Evolutionary conservation across 2,113 vertebrate genomes (phyloP), one percentile per base, ranked within the genome.

Genomic region (Sphaerodactylus townsendi): DNA sequence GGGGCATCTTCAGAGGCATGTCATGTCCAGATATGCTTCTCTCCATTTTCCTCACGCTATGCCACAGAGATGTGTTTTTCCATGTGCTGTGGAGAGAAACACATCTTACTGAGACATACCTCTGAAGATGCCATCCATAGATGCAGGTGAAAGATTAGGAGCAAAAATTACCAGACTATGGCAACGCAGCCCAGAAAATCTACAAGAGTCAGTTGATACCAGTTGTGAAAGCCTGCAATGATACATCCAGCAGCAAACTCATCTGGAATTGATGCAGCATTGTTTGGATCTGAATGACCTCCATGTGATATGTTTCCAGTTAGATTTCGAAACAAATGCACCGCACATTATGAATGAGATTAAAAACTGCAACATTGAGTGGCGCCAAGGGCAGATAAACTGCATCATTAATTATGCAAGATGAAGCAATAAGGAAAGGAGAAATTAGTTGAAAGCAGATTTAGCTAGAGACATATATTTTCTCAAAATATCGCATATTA

Each of bases 221-320:
- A n/a, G n/a, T n/a, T n/a, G n/a, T n/a, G n/a, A n/a, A n/a, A n/a
- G n/a, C n/a, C n/a, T n/a, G n/a, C n/a, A n/a, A n/a, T n/a, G n/a
- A n/a, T 88, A 79, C 84, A 81, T 65, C 17, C 28, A 85, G 79
- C 81, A 77, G 48, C 80, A 87, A 78, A 76, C 41, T 86, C 84
- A 59, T 89, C 72, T 93, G 93, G 92, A 86, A 94, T 87, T 83
- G 88, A 76, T 80, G 88, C 83, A 91, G 90, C 87, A 88, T 79
- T 92, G 84, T 88, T 91, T 92, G 83, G 87, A 91, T 79, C 79
- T 87, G 82, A 65, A 83, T 84, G 79, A 84, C 85, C 89, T 88
- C 5, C 48, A 1, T 84, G 85, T 85, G 86, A 65, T 85, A 77
- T 77, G 1, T 50, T 90, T 88, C 69, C n/a, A 91, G 62, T 5